phyloP scores from a whole-genome alignment of 2,888 invertebrate genomes.

The Philereme transversata region DNA sequence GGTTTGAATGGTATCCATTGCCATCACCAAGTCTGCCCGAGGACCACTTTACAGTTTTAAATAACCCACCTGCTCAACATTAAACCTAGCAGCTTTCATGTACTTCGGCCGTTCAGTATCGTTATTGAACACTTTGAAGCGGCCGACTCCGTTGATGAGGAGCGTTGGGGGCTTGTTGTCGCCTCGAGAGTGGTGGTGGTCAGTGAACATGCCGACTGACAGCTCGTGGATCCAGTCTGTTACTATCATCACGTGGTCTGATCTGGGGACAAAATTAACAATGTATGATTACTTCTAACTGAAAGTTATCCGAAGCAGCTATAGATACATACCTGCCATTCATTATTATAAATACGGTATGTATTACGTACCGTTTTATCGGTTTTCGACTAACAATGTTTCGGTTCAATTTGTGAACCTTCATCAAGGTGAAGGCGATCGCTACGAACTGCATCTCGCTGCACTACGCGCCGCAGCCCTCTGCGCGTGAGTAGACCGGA shows the following conservation, averaged over 20 bases:
- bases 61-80: constrained; percentile 85
- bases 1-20: too few species aligned
- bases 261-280: constrained; percentile 52
- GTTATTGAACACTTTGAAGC: constrained; percentile 77
- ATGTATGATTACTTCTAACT: background rate
- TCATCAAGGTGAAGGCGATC: too few species aligned
- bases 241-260: constrained; percentile 89
- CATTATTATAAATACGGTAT: too few species aligned
- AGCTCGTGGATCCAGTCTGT: constrained; percentile 93
- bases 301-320: too few species aligned
- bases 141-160: constrained; percentile 92
- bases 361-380: too few species aligned
- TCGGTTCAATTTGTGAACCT: too few species aligned
- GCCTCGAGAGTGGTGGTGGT: constrained; percentile 93
- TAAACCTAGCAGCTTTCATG: constrained; percentile 86
- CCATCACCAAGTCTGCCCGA: too few species aligned
- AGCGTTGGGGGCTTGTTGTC: constrained; percentile 93
- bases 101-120: constrained; percentile 64
- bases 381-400: too few species aligned
- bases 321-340: too few species aligned
- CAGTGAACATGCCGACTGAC: constrained; percentile 89
- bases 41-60: background rate
- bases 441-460: too few species aligned
- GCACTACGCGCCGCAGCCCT: too few species aligned
- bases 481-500: too few species aligned